A percentile compares a stretch with the other conserved stretches of the same genome.
Conservation (phyloP, 35 echinoderm and acorn worm species). For the Apostichopus japonicus region DNA sequence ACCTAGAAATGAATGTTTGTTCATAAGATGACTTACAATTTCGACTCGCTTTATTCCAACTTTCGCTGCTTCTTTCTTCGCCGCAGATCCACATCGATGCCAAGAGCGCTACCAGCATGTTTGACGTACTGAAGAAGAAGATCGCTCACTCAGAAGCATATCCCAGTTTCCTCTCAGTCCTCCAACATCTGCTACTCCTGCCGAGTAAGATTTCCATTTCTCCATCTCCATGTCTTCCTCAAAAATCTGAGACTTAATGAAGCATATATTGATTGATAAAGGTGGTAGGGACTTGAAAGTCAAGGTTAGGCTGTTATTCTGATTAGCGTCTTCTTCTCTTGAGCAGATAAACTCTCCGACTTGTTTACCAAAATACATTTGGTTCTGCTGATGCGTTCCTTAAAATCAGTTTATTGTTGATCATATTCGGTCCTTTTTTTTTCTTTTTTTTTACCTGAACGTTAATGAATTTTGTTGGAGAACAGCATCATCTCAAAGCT, state of each 20-base stretch:
- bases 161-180: constrained; percentile 88
- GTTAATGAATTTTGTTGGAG: background rate
- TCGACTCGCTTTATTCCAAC: background rate
- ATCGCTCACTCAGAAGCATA: constrained; percentile 93
- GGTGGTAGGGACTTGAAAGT: background rate
- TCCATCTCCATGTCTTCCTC: background rate
- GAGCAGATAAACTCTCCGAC: background rate
- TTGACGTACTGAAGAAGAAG: constrained; percentile 97
- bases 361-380: too few relatives aligned
- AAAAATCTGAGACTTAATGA: background rate
- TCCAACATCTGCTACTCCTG: constrained; percentile 94
- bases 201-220: constrained; percentile 82
- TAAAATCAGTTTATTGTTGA: too few relatives aligned
- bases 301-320: background rate
- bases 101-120: constrained; percentile 96
- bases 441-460: background rate
- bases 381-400: too few relatives aligned
- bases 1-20: too few relatives aligned
- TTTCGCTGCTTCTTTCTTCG: background rate
- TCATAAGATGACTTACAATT: too few relatives aligned
- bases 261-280: background rate
- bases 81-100: constrained; percentile 89
- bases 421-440: background rate
- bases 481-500: too few relatives aligned
- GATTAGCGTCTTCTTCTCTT: background rate